Conservation (phyloP, 92 coral and sea anemone species). For the Porites cylindrica region DNA sequence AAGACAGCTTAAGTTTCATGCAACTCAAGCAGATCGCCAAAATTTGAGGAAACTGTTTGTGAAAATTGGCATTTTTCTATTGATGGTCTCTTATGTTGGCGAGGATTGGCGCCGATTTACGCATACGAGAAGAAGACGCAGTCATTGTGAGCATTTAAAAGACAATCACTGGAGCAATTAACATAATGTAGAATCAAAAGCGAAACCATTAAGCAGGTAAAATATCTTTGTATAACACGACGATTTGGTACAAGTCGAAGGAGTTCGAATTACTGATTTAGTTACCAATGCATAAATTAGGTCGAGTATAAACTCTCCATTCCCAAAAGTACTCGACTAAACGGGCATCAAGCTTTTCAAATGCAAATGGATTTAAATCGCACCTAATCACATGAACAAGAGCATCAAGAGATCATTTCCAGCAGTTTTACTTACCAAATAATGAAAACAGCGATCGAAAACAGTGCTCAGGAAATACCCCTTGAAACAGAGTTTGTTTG, state of each 20-base stretch:
- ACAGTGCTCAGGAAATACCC: neutral
- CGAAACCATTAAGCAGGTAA: neutral
- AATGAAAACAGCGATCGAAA: neutral
- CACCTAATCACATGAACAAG: slow-evolving; percentile 11
- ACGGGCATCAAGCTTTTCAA: neutral
- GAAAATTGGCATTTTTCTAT: no score
- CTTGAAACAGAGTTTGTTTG: neutral
- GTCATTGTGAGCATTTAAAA: neutral
- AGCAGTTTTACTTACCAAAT: slow-evolving; percentile 1
- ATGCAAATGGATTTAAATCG: neutral
- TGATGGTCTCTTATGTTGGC: neutral
- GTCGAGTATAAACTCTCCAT: neutral
- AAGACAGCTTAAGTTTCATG: neutral
- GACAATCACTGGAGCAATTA: neutral
- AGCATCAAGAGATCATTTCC: neutral
- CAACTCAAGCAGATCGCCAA: neutral
- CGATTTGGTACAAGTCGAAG: neutral
- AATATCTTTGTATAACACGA: neutral
- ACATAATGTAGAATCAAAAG: slow-evolving; percentile 11
- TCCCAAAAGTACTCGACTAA: neutral
- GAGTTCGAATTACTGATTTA: neutral
- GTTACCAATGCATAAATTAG: neutral
- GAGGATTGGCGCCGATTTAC: neutral
- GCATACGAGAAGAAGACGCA: neutral
- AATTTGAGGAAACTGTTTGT: neutral